Percentiles rank a stretch among this genome's conserved stretches.
Evolutionary conservation across 92 coral and sea anemone genomes (phyloP).

Genomic region (Palythoa heliodiscus): DNA sequence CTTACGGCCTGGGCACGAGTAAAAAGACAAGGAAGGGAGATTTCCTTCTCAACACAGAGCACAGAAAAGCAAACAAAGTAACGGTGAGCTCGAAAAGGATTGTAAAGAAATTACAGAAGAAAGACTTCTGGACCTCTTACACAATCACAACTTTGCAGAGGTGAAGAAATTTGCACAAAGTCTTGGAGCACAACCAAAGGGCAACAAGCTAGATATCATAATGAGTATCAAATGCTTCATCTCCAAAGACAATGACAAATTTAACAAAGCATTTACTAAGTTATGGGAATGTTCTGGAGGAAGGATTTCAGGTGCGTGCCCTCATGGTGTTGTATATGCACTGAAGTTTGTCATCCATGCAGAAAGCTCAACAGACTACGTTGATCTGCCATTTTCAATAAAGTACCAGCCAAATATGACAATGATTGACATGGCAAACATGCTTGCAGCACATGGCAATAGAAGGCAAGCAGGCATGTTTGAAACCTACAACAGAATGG

Average conservation of each 20-base stretch:
- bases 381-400: constrained; percentile 53
- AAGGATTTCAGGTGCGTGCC: constrained; percentile 66
- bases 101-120: constrained; percentile 63
- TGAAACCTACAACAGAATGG: constrained; percentile 53
- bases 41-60: constrained; percentile 54
- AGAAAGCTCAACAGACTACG: constrained; percentile 66
- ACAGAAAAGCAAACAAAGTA: constrained; percentile 42
- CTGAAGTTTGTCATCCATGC: constrained; percentile 61
- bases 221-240: constrained; percentile 47
- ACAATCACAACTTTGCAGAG: constrained; percentile 52
- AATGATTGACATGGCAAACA: constrained; percentile 61
- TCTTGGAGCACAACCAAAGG: constrained; percentile 45
- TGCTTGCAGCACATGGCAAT: constrained; percentile 51
- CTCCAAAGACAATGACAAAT: constrained; percentile 45
- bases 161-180: constrained; percentile 35
- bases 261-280: constrained; percentile 62
- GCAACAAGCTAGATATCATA: constrained; percentile 58
- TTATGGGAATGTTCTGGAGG: constrained; percentile 76
- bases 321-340: constrained; percentile 61
- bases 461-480: constrained; percentile 49
- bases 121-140: constrained; percentile 49
- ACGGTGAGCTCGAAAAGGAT: constrained; percentile 53
- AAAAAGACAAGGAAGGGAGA: constrained; percentile 35
- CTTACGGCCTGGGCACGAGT: no score
- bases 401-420: constrained; percentile 54